These are phyloP conservation scores for Channa argus DNA, from an alignment of 2,113 vertebrate genomes.

Conservation along the genomic window DNA sequence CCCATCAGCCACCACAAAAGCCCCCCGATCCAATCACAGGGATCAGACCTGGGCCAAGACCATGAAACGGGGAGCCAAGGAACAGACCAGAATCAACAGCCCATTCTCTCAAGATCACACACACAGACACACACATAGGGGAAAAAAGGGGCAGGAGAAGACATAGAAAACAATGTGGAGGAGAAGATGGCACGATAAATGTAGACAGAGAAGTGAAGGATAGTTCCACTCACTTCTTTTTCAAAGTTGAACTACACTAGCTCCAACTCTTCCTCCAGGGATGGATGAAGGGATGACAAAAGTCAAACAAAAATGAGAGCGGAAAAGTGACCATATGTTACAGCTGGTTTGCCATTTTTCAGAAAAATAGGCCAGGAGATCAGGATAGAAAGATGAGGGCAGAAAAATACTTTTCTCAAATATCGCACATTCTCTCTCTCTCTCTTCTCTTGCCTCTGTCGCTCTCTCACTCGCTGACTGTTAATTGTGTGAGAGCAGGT, in stretches of 20 bases:
- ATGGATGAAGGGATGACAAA: constrained; percentile 34
- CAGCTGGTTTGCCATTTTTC: constrained; percentile 25
- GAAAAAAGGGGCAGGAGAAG: constrained; percentile 35
- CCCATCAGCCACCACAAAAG: constrained; percentile 83
- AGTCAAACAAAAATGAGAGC: constrained; percentile 42
- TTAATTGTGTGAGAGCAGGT: constrained; percentile 79
- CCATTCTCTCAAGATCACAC: constrained; percentile 77
- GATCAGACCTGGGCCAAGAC: constrained; percentile 80
- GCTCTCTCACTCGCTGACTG: constrained; percentile 55
- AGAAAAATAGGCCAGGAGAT: constrained; percentile 42
- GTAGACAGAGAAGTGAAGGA: constrained; percentile 10
- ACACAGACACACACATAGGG: constrained; percentile 34
- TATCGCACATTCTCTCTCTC: constrained; percentile 42
- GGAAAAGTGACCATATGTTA: constrained; percentile 52
- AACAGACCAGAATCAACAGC: constrained; percentile 79
- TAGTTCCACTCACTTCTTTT: constrained; percentile 19
- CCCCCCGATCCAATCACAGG: constrained; percentile 81
- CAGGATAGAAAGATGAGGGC: constrained; percentile 55
- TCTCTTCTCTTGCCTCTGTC: constrained; percentile 36
- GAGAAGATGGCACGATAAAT: not conserved
- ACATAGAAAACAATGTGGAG: constrained; percentile 19
- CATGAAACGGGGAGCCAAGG: constrained; percentile 75
- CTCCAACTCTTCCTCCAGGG: constrained; percentile 31
- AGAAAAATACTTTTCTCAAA: constrained; percentile 56
- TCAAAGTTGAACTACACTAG: not conserved